phyloP scores from a whole-genome alignment of 2,113 vertebrate species.

The Petromus typicus region DNA sequence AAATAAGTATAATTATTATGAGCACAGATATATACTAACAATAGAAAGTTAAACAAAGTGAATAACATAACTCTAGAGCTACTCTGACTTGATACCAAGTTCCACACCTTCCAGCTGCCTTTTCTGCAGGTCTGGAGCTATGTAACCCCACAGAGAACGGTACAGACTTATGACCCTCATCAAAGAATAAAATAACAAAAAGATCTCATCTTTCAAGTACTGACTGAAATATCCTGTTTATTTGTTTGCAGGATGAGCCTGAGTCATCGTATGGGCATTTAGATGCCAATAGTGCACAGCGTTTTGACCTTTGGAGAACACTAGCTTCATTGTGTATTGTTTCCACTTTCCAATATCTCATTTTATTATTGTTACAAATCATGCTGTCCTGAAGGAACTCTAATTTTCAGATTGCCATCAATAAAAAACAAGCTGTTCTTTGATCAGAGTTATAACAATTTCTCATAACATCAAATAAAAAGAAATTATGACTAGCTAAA shows the following conservation, averaged over 20 bases:
- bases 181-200: not conserved
- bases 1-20: not conserved
- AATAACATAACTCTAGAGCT: not conserved
- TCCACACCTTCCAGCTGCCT: not conserved
- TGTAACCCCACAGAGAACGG: not conserved
- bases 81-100: not conserved
- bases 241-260: slow-evolving; percentile 52
- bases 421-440: slow-evolving; percentile 44
- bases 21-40: not conserved
- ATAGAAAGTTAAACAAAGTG: not conserved
- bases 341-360: slow-evolving; percentile 64
- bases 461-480: slow-evolving; percentile 52
- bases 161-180: not conserved
- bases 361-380: slow-evolving; percentile 46
- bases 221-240: slow-evolving; percentile 10
- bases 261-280: slow-evolving; percentile 62
- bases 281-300: slow-evolving; percentile 14
- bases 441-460: slow-evolving; percentile 46
- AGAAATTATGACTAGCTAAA: slow-evolving; percentile 11
- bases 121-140: not conserved
- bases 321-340: slow-evolving; percentile 60
- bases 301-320: slow-evolving; percentile 42
- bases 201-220: not conserved
- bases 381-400: slow-evolving; percentile 18
- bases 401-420: slow-evolving; percentile 28